A percentile compares a stretch with the other conserved stretches of the same genome.
phyloP scores from a whole-genome alignment of 2,888 invertebrate genomes.

The Eucera pruinosa region DNA sequence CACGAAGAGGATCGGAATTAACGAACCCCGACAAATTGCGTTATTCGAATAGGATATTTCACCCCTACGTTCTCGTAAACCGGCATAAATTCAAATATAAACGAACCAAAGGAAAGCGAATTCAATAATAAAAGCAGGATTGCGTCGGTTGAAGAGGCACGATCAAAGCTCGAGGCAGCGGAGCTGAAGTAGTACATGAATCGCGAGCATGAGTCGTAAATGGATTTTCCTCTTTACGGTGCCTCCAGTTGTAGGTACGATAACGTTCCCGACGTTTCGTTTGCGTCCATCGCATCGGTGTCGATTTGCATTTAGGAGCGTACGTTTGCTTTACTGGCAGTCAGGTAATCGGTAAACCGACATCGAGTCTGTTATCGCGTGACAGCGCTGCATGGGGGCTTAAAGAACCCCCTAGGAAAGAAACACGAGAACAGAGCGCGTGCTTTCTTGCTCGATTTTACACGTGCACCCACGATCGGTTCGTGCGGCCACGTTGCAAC shows the following conservation, averaged over 20 bases:
- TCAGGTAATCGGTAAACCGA: slow-evolving; percentile 54
- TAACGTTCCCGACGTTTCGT: slow-evolving; percentile 49
- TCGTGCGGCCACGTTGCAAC: slow-evolving; percentile 40
- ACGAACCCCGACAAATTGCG: too few relatives aligned
- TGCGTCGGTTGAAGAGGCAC: background rate
- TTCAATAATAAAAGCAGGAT: slow-evolving; percentile 37
- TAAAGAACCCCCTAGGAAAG: slow-evolving; percentile 45
- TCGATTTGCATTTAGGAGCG: slow-evolving; percentile 59
- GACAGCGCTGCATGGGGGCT: slow-evolving; percentile 53
- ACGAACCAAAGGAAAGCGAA: background rate
- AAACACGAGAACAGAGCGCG: slow-evolving; percentile 57
- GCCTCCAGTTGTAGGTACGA: slow-evolving; percentile 23
- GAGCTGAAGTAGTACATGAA: slow-evolving; percentile 22
- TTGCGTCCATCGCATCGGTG: too few relatives aligned
- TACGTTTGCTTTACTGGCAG: slow-evolving; percentile 51
- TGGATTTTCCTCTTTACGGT: slow-evolving; percentile 53
- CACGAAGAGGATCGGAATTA: too few relatives aligned
- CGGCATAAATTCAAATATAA: background rate
- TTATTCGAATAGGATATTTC: background rate
- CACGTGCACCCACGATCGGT: slow-evolving; percentile 53
- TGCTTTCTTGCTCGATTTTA: slow-evolving; percentile 58
- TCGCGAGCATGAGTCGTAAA: slow-evolving; percentile 44
- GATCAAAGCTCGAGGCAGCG: slow-evolving; percentile 21
- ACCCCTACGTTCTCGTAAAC: background rate
- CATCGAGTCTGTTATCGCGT: slow-evolving; percentile 59